Percentiles rank a stretch among this genome's conserved stretches.
phyloP scores from a whole-genome alignment of 2,113 vertebrate genomes.

The Bettongia penicillata region DNA sequence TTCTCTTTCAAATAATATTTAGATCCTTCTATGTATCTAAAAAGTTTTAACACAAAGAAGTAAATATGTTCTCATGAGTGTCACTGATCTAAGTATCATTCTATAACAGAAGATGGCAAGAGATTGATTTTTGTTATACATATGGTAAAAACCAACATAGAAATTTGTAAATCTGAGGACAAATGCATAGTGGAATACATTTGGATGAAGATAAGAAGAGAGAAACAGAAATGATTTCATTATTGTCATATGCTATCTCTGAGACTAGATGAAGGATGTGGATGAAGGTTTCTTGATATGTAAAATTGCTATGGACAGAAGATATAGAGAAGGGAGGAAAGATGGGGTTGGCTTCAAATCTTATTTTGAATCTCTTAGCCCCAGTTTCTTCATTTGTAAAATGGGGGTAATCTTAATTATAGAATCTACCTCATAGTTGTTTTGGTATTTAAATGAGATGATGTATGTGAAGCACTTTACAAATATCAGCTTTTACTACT shows the following conservation, averaged over 20 bases:
- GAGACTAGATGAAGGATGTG: not conserved
- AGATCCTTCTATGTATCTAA: not conserved
- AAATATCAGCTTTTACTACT: not conserved
- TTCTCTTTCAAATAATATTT: not conserved
- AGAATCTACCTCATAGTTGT: not conserved
- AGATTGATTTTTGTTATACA: not conserved
- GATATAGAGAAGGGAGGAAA: not conserved
- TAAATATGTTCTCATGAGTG: not conserved
- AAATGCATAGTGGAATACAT: not conserved
- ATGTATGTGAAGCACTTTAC: not conserved
- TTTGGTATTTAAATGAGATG: not conserved
- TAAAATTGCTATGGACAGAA: not conserved
- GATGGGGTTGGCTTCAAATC: not conserved
- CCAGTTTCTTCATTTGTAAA: not conserved
- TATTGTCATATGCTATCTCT: not conserved
- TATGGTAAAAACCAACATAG: not conserved
- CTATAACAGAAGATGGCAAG: not conserved
- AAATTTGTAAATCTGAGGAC: not conserved
- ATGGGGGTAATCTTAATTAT: not conserved
- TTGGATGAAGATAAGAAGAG: not conserved
- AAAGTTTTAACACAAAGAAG: not conserved
- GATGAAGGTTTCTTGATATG: not conserved
- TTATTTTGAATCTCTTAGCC: not conserved
- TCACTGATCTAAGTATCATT: not conserved
- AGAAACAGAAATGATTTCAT: not conserved